Base-by-base conservation (phyloP, 2,888 invertebrate species). In the Mimumesa dahlbomi region DNA sequence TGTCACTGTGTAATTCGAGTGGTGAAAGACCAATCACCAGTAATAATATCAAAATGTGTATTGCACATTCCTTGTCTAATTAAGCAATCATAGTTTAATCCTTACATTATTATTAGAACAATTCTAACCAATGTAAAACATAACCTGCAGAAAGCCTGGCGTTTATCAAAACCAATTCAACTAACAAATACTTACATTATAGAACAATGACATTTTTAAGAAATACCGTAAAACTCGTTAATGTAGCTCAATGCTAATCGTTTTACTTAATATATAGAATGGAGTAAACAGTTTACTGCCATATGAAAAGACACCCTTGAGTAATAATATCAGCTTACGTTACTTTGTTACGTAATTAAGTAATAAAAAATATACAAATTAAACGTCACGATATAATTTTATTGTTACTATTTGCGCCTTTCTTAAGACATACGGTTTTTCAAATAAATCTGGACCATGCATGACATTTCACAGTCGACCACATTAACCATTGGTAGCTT, bases 281-380 rank as follows among this genome's bases (percentile, higher is more conserved):
- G 18, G n/a, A 9, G 16, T 0, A 21, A 42, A 31, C 21, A 43
- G 16, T 25, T n/a, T n/a, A 19, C 5, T 25, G 0, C 3, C 11
- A 25, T 34, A 13, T 7, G 25, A 53, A 42, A 48, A 40, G 46
- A 42, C 13, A 46, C 36, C 5, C 16, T 38, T 53, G 50, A 45
- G 34, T 19, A 53, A 38, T 6, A 56, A 54, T 25, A 49, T 49
- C 31, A 56, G 11, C 11, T 42, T 38, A 9, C 38, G 29, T 16
- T 49, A 36, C 19, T 62, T 62, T 5, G 53, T 79, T 79, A 79
- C 63, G 78, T 81, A 79, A 79, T 77, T 75, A 66, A 45, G n/a
- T 18, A 16, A 42, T 54, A 40, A 68, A 54, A 46, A 38, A 29
- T 13, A 53, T 13, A 14, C 56, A 49, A 50, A n/a, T n/a, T 50